Evolutionary conservation across 2,113 vertebrate species (phyloP), one percentile per base, ranked within the genome.

Genomic region (Corythornis cristatus): DNA sequence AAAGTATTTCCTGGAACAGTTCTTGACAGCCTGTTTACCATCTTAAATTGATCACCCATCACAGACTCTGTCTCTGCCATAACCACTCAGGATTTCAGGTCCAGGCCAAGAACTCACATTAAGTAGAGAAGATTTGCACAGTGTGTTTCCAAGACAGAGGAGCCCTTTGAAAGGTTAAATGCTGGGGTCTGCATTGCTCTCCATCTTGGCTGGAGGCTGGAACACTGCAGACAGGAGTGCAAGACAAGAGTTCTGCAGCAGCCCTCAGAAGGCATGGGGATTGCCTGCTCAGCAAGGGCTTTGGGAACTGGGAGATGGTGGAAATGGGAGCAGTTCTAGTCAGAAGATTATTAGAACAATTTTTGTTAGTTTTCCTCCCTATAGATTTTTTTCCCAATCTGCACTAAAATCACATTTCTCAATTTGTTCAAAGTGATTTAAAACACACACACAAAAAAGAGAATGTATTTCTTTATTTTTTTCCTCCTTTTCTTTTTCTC

Each of bases 11-110:
- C 95, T 93, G 95, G 95, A 96, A 97, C 74, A 82, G 88, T 54
- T 64, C 66, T 62, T 90, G 91, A 93, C 91, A 93, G 73, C 10
- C 26, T 94, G 88, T 94, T 96, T 95, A 90, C 88, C 58, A 14
- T 92, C 86, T 93, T 72, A 86, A 95, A 97, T 84, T 95, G 91
- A 95, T 95, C 80, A 82, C 56, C 43, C 92, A 84, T 82, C 70
- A 66, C 79, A 61, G 77, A 28, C 28, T 87, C 75, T 26, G 86
- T 73, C 83, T 88, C 37, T 75, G 76, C 92, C 72, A 73, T 81
- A 90, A 46, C 50, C 80, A 88, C 73, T 93, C 93, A 90, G 15
- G 84, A 70, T 64, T 62, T 68, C 83, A 70, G 57, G 42, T 37
- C 73, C 67, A 54, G 61, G 87, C 91, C 89, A 93, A 88, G 82